These are phyloP conservation scores for Valencia hispanica DNA, from an alignment of 2,797 vertebrate species.

Conservation along the genomic window DNA sequence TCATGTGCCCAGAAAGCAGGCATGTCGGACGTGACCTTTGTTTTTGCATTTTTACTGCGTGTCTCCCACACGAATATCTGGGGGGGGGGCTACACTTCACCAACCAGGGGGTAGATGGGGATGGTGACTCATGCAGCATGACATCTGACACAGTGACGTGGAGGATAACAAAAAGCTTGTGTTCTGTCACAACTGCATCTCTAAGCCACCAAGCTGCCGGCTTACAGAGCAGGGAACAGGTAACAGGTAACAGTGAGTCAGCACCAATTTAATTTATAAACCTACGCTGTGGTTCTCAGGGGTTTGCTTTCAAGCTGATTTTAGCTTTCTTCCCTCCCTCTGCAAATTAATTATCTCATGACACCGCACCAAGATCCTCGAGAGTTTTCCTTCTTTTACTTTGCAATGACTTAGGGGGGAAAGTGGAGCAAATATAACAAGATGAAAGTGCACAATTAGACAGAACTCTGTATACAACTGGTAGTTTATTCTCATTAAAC, in stretches of 20 bases:
- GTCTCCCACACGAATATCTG: slow-evolving; percentile 30
- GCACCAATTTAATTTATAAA: slow-evolving; percentile 67
- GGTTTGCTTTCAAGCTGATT: slow-evolving; percentile 50
- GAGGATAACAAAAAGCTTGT: slow-evolving; percentile 50
- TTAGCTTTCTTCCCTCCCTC: slow-evolving; percentile 45
- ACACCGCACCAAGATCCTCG: slow-evolving; percentile 29
- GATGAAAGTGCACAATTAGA: slow-evolving; percentile 19
- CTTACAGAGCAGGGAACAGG: slow-evolving; percentile 48
- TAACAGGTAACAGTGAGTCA: slow-evolving; percentile 74
- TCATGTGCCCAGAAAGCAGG: slow-evolving; percentile 21
- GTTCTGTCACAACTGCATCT: slow-evolving; percentile 53
- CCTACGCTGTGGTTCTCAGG: slow-evolving; percentile 48
- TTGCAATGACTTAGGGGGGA: slow-evolving; percentile 11
- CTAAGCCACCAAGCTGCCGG: slow-evolving; percentile 25
- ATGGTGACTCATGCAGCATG: slow-evolving; percentile 63
- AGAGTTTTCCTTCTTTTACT: slow-evolving; percentile 43
- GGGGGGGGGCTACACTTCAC: slow-evolving; percentile 14
- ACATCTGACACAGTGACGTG: slow-evolving; percentile 64
- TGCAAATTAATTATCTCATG: slow-evolving; percentile 35
- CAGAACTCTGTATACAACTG: slow-evolving; percentile 15
- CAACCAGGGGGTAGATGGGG: slow-evolving; percentile 24
- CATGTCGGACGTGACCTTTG: slow-evolving; percentile 22
- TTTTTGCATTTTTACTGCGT: slow-evolving; percentile 12
- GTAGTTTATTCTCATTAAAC: slow-evolving; percentile 71
- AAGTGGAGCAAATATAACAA: slow-evolving; percentile 26